Evolutionary conservation across 1,140 invertebrate genomes (phyloP).

Genomic region (Drosophila erecta): DNA sequence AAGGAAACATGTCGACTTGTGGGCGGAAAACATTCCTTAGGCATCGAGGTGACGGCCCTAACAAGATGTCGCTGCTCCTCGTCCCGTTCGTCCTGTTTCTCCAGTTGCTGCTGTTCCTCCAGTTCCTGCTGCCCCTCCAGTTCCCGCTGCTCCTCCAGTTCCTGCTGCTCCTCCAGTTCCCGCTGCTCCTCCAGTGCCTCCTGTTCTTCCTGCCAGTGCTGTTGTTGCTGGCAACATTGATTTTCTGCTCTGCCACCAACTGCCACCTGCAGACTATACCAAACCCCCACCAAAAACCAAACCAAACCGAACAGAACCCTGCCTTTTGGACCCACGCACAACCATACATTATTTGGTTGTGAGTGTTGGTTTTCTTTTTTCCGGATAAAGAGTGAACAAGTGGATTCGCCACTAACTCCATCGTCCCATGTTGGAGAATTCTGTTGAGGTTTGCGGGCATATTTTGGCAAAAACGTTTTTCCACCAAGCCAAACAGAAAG

Average conservation of each 20-base stretch:
- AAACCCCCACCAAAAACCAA: constrained; percentile 2
- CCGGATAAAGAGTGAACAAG: constrained; percentile 42
- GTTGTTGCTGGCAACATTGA: constrained; percentile 69
- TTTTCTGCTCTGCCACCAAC: constrained; percentile 69
- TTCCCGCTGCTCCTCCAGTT: constrained; percentile 2
- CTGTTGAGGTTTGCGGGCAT: constrained; percentile 80
- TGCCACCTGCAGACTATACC: constrained; percentile 55
- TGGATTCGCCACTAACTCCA: constrained; percentile 40
- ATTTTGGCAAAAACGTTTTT: constrained; percentile 77
- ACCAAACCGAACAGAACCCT: not conserved
- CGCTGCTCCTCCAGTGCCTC: not conserved
- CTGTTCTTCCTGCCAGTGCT: constrained; percentile 28
- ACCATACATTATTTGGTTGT: constrained; percentile 66
- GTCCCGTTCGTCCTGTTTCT: constrained; percentile 2
- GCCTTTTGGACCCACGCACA: constrained; percentile 28
- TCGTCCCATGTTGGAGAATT: constrained; percentile 44
- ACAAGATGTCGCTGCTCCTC: constrained; percentile 50
- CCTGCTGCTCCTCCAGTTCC: constrained; percentile 9
- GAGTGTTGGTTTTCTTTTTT: constrained; percentile 37
- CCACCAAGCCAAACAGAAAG: constrained; percentile 24
- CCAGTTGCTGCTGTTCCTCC: not conserved
- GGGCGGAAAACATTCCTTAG: constrained; percentile 53
- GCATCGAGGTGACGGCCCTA: constrained; percentile 66
- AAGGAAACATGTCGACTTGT: constrained; percentile 40
- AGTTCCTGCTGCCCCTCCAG: not conserved